A percentile compares a stretch with the other conserved stretches of the same genome.
phyloP scores from a whole-genome alignment of 1,140 invertebrate species.

The Microplitis demolitor region DNA sequence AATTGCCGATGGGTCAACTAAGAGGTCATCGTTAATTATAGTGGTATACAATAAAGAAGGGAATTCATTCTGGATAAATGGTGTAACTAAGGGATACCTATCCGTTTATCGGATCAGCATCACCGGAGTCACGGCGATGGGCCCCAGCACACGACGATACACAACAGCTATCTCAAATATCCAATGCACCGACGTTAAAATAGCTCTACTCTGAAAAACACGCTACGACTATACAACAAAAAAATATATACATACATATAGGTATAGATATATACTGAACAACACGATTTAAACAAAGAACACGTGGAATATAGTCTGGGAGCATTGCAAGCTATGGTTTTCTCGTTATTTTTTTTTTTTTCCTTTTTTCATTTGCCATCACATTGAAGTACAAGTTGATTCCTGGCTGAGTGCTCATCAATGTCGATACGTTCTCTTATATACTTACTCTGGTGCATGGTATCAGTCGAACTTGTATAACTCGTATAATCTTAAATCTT shows the following conservation, averaged over 20 bases:
- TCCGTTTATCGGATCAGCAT: slow-evolving; percentile 58
- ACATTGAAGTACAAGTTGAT: no score
- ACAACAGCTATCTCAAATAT: not conserved
- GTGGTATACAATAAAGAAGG: slow-evolving; percentile 35
- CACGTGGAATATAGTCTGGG: not conserved
- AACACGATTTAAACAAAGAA: not conserved
- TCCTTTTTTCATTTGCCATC: no score
- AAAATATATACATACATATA: not conserved
- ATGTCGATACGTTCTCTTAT: no score
- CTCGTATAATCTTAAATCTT: no score
- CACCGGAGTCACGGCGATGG: slow-evolving; percentile 27
- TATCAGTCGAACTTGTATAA: no score
- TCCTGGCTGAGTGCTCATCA: no score
- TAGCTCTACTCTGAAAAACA: not conserved
- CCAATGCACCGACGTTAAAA: not conserved
- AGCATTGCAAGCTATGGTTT: not conserved
- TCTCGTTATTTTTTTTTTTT: no score
- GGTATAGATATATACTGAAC: not conserved
- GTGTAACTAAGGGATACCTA: slow-evolving; percentile 46
- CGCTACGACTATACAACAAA: not conserved
- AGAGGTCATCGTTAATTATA: slow-evolving; percentile 60
- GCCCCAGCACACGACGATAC: not conserved
- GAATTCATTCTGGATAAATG: slow-evolving; percentile 1
- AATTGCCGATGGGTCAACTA: slow-evolving; percentile 53
- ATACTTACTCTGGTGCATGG: no score